These are phyloP conservation scores for Siphamia tubifer DNA, from an alignment of 2,113 vertebrate species.

Conservation along the genomic window DNA sequence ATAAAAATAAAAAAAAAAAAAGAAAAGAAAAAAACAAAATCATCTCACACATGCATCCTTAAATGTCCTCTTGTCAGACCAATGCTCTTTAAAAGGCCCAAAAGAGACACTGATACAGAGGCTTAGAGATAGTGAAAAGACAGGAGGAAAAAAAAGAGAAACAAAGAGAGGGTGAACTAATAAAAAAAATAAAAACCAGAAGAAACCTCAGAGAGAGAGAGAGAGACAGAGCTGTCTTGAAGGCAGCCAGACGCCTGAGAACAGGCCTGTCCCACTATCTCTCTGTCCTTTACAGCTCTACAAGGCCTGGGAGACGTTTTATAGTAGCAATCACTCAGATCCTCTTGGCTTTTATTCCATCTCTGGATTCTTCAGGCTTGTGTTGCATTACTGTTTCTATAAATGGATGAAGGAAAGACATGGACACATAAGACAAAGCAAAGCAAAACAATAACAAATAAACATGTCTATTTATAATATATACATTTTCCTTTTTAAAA, in stretches of 20 bases:
- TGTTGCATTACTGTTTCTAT: constrained; percentile 59
- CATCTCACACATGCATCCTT: constrained; percentile 32
- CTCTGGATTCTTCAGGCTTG: constrained; percentile 63
- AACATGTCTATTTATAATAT: not conserved
- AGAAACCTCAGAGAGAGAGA: not conserved
- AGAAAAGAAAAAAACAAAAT: too few species aligned
- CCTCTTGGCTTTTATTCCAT: constrained; percentile 69
- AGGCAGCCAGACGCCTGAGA: constrained; percentile 70
- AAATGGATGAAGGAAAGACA: constrained; percentile 45
- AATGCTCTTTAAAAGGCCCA: constrained; percentile 13
- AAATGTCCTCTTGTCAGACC: constrained; percentile 54
- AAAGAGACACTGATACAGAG: constrained; percentile 1
- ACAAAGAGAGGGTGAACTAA: constrained; percentile 27
- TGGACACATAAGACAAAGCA: constrained; percentile 15
- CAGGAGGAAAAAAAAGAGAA: not conserved
- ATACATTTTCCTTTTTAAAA: not conserved
- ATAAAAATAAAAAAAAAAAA: not conserved
- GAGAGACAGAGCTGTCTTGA: constrained; percentile 47
- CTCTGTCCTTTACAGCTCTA: constrained; percentile 70
- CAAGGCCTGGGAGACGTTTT: constrained; percentile 71
- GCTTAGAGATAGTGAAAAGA: not conserved
- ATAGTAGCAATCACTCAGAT: constrained; percentile 72
- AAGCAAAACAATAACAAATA: not conserved
- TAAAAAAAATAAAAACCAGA: not conserved
- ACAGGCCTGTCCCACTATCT: constrained; percentile 64